Evolutionary conservation across 2,888 invertebrate genomes (phyloP), one percentile per base, ranked within the genome.

Genomic region (Lydus trimaculatus): DNA sequence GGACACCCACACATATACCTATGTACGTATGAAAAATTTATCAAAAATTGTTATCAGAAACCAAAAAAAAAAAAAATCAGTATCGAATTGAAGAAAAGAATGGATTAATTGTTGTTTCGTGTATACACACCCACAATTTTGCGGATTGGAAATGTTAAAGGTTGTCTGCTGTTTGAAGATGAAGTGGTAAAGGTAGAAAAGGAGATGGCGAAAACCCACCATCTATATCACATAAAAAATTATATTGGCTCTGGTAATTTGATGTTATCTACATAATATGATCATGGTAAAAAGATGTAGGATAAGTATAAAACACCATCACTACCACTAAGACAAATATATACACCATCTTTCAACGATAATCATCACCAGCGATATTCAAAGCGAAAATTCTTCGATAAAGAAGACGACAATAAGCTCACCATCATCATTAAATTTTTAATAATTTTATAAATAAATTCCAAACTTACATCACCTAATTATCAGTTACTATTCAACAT

Each of bases 191-290:
- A 69, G 65, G 28, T 69, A 39, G 58, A 58, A 66, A 58, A 66
- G 66, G 61, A 52, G 58, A 63, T 60, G 56, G 64, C 72, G 61
- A 69, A 70, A 61, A 67, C 66, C 67, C 25, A 48, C 62, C 67
- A 63, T 67, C 65, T 71, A 71, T 70, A 70, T 72, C 76, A 75
- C 56, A 56, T 77, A 75, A 78, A 78, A 79, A 79, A 78, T 76
- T 77, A 78, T 78, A 79, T 79, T 79, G 76, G 77, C 73, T 72
- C n/a, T 56, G 74, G 75, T 78, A 80, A 80, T 80, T 80, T 80
- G 80, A 80, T 80, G 75, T 76, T 79, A 80, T 80, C 79, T 73
- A 67, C 72, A 76, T 77, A 79, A 78, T 80, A 64, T 63, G 69
- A 74, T 73, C 72, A 67, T 69, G 69, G 56, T 13, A 69, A 64